Conservation (phyloP, 2,888 invertebrate species). For the Trilocha varians region DNA sequence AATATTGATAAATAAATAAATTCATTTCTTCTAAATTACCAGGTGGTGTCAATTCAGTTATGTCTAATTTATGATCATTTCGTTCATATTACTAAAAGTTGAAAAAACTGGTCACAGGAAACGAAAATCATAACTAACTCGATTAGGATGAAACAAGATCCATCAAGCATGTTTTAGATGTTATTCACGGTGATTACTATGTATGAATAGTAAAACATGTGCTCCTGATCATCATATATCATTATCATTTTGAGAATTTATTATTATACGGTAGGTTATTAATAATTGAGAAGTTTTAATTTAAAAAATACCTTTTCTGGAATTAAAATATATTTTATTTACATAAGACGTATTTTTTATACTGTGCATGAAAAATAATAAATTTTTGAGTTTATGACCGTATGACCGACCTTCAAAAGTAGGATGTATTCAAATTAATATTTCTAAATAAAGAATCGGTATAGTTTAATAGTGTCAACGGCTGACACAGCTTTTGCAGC, state of each 20-base stretch:
- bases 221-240: neutral
- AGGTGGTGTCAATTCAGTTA: neutral
- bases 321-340: too few species aligned
- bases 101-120: neutral
- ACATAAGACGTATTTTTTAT: too few species aligned
- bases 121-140: neutral
- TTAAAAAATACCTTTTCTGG: too few species aligned
- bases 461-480: too few species aligned
- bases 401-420: too few species aligned
- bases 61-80: neutral
- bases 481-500: too few species aligned
- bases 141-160: neutral
- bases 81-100: neutral
- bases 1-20: neutral
- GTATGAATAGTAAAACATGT: neutral
- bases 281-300: too few species aligned
- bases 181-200: neutral
- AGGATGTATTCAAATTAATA: too few species aligned
- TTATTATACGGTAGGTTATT: neutral
- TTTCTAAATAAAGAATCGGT: too few species aligned
- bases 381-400: too few species aligned
- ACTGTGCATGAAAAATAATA: too few species aligned
- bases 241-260: neutral
- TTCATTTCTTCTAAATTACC: slow-evolving; percentile 1
- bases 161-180: neutral